Conservation (phyloP, 2,797 vertebrate genomes). For the Eulemur rubriventer region DNA sequence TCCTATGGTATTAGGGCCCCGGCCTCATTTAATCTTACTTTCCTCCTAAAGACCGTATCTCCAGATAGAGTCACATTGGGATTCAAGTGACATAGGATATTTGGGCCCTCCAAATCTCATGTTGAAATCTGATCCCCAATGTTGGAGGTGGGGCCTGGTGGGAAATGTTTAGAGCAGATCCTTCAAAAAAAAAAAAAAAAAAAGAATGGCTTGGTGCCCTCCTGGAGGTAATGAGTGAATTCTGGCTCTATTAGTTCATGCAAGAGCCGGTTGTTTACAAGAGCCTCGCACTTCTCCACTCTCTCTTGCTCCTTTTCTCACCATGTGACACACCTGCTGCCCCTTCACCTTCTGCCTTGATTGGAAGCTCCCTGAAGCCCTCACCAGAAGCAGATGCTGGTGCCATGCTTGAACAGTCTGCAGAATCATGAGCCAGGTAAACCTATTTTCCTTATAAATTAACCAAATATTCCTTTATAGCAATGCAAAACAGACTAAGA, state of each 20-base stretch:
- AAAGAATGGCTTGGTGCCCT: background rate
- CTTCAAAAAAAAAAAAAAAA: too few species aligned
- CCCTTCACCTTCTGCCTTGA: background rate
- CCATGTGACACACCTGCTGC: background rate
- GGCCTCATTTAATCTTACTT: background rate
- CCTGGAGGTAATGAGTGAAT: background rate
- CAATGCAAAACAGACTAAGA: background rate
- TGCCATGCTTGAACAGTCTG: background rate
- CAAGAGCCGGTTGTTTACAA: background rate
- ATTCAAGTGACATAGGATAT: background rate
- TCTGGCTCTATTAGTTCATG: background rate
- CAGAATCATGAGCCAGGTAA: background rate
- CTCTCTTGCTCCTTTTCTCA: background rate
- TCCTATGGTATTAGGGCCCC: background rate
- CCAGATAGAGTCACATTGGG: background rate
- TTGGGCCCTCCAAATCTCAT: background rate
- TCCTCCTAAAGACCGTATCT: background rate
- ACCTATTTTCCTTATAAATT: background rate
- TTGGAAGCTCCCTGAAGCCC: background rate
- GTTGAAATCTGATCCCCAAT: background rate
- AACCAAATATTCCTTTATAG: background rate
- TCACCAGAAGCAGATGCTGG: background rate
- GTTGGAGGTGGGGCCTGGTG: background rate
- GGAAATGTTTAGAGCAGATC: too few species aligned
- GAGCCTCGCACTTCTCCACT: background rate